These are phyloP conservation scores for Anorthoa munda DNA, from an alignment of 2,888 invertebrate species.

Conservation along the genomic window DNA sequence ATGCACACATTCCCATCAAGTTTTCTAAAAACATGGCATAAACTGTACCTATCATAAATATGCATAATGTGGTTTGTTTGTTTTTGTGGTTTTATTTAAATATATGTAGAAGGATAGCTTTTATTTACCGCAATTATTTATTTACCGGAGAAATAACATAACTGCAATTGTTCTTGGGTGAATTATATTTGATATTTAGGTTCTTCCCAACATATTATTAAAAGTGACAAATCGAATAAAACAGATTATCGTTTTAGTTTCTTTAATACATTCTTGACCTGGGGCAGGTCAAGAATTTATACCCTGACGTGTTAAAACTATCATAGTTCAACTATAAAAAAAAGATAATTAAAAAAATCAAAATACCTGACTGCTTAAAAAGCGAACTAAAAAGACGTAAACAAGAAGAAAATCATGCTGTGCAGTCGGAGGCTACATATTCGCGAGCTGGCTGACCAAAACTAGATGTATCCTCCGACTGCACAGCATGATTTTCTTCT, in stretches of 20 bases:
- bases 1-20: no score
- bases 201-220: background rate
- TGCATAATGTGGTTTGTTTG: background rate
- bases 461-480: no score
- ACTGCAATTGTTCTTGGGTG: background rate
- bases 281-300: no score
- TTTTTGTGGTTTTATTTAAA: background rate
- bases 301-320: no score
- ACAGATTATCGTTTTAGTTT: background rate
- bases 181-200: background rate
- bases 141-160: background rate
- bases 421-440: no score
- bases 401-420: no score
- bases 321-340: no score
- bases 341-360: no score
- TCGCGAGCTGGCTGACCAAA: no score
- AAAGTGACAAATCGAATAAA: background rate
- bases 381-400: no score
- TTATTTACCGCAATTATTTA: background rate
- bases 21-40: slow-evolving; percentile 1
- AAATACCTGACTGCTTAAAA: no score
- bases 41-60: background rate
- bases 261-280: background rate
- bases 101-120: background rate
- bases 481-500: no score